Evolutionary conservation across 2,888 invertebrate genomes (phyloP), one percentile per base, ranked within the genome.

Genomic region (Andricus quercusramuli): DNA sequence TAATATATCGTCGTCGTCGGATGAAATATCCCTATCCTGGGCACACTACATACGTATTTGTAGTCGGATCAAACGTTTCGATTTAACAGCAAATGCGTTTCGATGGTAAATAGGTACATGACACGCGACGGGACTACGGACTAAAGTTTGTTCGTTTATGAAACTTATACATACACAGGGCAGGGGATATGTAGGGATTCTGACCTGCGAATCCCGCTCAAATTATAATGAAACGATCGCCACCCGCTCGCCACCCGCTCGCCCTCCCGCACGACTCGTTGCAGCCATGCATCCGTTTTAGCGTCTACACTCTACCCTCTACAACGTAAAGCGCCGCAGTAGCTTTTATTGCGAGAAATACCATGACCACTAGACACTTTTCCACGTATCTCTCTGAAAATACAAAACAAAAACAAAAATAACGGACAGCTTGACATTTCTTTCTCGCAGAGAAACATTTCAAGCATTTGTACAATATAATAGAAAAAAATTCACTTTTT

Each of bases 41-140:
- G 74, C 25, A 47, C 20, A 47, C 47, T 22, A 25, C 5, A 8
- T 20, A 29, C 5, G 56, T 74, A 74, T 74, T 56, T 56, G 56
- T 74, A 56, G 56, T 56, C 6, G 74, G 74, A 74, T 74, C 81
- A 80, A 83, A 78, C 70, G 81, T 79, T 81, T 81, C 78, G 78
- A 80, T 80, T 80, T 77, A 77, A 80, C 77, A 70, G 67, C 77
- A 78, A 78, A 82, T 80, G 65, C 70, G 68, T 77, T 77, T 77
- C 68, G 59, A 77, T 64, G 78, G 37, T 51, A 64, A 51, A 65
- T 68, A 68, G 44, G 56, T 74, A 59, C 37, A 74, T 64, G 32
- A 74, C 74, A 74, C 74, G 51, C 74, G 74, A 74, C 13, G 56
- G 51, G n/a, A 51, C 51, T 47, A 29, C 29, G 29, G 22, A 56